Percentiles rank a stretch among this genome's conserved stretches.
These are phyloP conservation scores for Helicoverpa assulta DNA, from an alignment of 2,888 invertebrate species.

Conservation along the genomic window DNA sequence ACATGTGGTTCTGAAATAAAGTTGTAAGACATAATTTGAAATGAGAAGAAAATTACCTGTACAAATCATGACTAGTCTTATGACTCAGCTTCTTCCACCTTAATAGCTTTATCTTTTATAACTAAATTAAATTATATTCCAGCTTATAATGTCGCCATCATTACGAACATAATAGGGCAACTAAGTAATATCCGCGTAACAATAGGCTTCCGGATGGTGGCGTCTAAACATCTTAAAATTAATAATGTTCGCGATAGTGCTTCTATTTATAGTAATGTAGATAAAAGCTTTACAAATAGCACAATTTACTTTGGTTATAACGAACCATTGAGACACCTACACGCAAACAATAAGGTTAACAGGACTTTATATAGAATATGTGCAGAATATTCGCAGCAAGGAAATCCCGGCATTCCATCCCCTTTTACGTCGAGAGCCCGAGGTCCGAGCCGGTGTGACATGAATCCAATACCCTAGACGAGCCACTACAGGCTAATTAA, in stretches of 20 bases:
- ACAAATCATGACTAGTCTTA: neutral
- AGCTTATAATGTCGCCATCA: slow-evolving; percentile 27
- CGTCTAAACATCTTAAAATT: slow-evolving; percentile 55
- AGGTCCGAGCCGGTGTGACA: slow-evolving; percentile 59
- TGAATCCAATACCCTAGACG: slow-evolving; percentile 49
- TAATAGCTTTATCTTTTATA: slow-evolving; percentile 1
- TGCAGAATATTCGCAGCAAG: slow-evolving; percentile 28
- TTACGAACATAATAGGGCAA: slow-evolving; percentile 35
- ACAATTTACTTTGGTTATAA: slow-evolving; percentile 53
- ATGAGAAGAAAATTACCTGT: slow-evolving; percentile 2
- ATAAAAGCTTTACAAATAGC: slow-evolving; percentile 59
- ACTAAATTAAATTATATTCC: slow-evolving; percentile 20
- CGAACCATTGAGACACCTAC: slow-evolving; percentile 64
- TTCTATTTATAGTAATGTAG: slow-evolving; percentile 60
- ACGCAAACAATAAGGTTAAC: slow-evolving; percentile 46
- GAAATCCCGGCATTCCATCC: slow-evolving; percentile 66
- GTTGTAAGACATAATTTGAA: neutral
- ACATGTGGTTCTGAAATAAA: too few species aligned
- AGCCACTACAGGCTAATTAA: slow-evolving; percentile 56
- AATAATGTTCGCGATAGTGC: slow-evolving; percentile 55
- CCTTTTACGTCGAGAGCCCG: slow-evolving; percentile 66
- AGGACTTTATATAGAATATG: slow-evolving; percentile 47
- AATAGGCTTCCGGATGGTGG: slow-evolving; percentile 53
- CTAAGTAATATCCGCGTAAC: slow-evolving; percentile 51
- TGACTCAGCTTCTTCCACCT: neutral